Base-by-base conservation (phyloP, 92 coral and sea anemone genomes). In the Ricordea florida region DNA sequence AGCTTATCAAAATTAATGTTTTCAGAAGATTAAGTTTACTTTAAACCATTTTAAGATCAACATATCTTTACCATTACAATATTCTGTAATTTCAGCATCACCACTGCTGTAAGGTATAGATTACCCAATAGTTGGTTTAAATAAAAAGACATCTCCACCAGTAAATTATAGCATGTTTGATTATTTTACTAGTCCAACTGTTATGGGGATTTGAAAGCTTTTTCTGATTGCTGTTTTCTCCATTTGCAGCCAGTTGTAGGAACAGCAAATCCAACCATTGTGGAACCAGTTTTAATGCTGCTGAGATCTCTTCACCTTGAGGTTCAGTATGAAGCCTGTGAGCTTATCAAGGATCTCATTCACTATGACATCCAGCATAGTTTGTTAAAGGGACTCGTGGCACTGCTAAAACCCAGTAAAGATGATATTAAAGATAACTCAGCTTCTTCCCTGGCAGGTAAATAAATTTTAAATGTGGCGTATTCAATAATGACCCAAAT, bases 291-390 rank as follows among this genome's bases (percentile, higher is more conserved):
- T 27, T 43, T 94, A 49, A 71, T 94, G 85, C 80, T 94, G 43
- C 61, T 94, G 32, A 72, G 91, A 52, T 94, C 98, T 3, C 90
- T 94, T n/a, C 98, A 94, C 66, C 79, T 94, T 21, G 98, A 94
- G 37, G 98, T 94, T 10, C 98, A 94, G 79, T 94, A 94, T 38
- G 97, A 92, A 45, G 97, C 98, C 0, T 94, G 96, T 55, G 98
- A 94, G 50, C 90, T 94, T 38, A 94, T 94, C 44, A 92, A 94
- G 49, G 98, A 94, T 49, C 72, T 94, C 22, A 92, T 94, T 93
- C 47, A 76, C 20, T 94, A 94, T 57, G 97, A 89, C 23, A 83
- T 92, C 5, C 84, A 92, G 38, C 79, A 71, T 50, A 76, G 88
- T 4, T 38, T 94, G 45, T 91, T 94, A 1, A 74, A 92, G 71